Percentiles rank a stretch among this genome's conserved stretches.
Conservation (phyloP, 35 echinoderm and acorn worm species). For the Apostichopus japonicus region DNA sequence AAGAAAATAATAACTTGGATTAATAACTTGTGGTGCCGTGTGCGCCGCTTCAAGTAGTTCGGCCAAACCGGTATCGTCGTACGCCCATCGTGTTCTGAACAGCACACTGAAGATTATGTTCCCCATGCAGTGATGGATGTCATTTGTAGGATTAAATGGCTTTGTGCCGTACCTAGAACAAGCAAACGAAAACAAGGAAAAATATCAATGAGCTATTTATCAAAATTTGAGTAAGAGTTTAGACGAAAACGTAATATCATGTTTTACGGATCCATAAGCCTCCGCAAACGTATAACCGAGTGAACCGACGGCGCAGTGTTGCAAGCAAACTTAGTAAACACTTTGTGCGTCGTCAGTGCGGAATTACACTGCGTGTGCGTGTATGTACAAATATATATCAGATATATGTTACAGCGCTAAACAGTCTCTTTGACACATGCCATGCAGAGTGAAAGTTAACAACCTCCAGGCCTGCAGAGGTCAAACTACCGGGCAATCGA, state of each 20-base stretch:
- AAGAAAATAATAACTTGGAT: not conserved
- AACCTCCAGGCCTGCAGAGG: no score
- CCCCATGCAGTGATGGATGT: not conserved
- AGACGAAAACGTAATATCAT: not conserved
- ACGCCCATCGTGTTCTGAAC: not conserved
- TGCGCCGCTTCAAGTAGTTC: not conserved
- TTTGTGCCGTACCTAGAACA: not conserved
- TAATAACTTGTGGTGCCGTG: not conserved
- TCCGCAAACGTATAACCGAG: not conserved
- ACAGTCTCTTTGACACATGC: no score
- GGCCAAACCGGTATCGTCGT: not conserved
- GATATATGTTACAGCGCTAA: no score
- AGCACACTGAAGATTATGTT: constrained; percentile 9
- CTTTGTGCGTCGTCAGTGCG: no score
- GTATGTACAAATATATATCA: no score
- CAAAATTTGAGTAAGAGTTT: not conserved
- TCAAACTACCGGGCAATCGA: no score
- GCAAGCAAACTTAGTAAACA: no score
- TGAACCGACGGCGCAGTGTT: no score
- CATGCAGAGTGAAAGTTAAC: no score
- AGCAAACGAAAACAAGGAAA: not conserved
- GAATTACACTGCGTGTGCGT: no score
- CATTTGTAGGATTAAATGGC: not conserved
- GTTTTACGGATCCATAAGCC: not conserved
- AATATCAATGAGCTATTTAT: not conserved